Evolutionary conservation across 2,797 vertebrate genomes (phyloP).

Genomic region (Astyanax mexicanus): DNA sequence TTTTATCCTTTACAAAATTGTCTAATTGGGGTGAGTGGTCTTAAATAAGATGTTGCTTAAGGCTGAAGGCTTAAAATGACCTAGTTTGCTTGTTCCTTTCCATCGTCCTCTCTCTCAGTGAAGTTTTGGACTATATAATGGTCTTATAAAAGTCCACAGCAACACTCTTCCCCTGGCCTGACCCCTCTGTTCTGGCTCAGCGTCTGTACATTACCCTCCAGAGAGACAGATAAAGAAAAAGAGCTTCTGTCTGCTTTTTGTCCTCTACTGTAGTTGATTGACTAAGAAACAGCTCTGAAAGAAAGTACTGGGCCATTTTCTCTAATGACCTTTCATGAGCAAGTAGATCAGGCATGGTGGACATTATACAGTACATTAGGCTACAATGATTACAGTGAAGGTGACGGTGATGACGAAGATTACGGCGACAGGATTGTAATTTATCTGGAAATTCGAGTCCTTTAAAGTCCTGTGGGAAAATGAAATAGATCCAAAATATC

Average conservation of each 20-base stretch:
- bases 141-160: not conserved
- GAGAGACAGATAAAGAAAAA: not conserved
- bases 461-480: not conserved
- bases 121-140: not conserved
- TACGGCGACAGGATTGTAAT: not conserved
- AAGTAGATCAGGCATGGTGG: conserved; percentile 8
- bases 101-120: not conserved
- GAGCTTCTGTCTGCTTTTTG: not conserved
- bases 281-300: not conserved
- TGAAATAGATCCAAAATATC: conserved; percentile 7
- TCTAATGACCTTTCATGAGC: conserved; percentile 17
- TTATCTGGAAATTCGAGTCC: not conserved
- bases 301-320: conserved; percentile 11
- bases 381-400: not conserved
- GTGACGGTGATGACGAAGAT: not conserved
- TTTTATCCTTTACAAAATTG: too few species aligned
- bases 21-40: too few species aligned
- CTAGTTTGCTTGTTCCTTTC: too few species aligned
- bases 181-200: not conserved
- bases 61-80: too few species aligned
- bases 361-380: conserved; percentile 16
- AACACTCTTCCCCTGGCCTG: not conserved
- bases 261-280: conserved; percentile 7
- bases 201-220: not conserved
- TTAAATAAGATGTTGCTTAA: too few species aligned